Conservation (phyloP, 2,888 invertebrate genomes). For the Drosophila subsilvestris region DNA sequence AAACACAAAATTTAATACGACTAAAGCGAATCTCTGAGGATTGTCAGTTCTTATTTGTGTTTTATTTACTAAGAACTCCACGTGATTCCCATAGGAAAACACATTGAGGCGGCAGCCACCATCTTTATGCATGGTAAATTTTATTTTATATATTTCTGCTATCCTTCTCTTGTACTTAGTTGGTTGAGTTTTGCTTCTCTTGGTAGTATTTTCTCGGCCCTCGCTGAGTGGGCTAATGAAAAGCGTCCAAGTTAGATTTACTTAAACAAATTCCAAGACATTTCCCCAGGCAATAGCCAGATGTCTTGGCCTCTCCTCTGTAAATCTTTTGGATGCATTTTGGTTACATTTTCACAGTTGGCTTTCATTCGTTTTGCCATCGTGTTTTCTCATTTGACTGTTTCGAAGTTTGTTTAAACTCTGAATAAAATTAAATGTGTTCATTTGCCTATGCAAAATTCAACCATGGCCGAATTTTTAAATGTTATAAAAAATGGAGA, state of each 20-base stretch:
- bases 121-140: neutral
- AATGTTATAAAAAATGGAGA: conserved; percentile 38
- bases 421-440: conserved; percentile 36
- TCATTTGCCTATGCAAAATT: conserved; percentile 42
- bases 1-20: neutral
- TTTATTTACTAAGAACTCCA: neutral
- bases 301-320: conserved; percentile 17
- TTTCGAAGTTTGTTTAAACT: conserved; percentile 28
- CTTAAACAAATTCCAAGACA: conserved; percentile 62
- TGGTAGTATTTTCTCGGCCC: neutral
- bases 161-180: too few relatives aligned
- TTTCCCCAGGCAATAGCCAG: conserved; percentile 43
- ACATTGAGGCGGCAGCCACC: neutral
- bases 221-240: conserved; percentile 64
- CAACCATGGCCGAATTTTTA: conserved; percentile 20
- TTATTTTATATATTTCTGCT: neutral
- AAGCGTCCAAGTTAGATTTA: conserved; percentile 68
- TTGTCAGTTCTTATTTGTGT: neutral
- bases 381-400: conserved; percentile 33
- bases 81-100: neutral
- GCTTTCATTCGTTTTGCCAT: conserved; percentile 31
- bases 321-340: conserved; percentile 28
- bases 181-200: neutral
- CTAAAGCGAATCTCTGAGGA: neutral
- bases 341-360: conserved; percentile 42